Evolutionary conservation across 2,113 vertebrate species (phyloP).

Genomic region (Ornithorhynchus anatinus): DNA sequence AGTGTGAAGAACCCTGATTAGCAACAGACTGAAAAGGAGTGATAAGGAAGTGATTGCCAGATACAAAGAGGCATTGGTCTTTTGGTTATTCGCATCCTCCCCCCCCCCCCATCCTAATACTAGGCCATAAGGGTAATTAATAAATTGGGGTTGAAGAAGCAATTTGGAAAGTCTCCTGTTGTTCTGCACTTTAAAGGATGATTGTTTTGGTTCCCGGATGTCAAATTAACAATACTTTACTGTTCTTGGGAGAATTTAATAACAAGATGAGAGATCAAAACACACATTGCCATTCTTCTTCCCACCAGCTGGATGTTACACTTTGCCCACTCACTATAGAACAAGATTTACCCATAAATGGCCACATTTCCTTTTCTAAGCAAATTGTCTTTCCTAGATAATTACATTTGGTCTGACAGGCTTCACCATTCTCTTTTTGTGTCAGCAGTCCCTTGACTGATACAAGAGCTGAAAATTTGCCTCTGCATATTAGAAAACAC

Average conservation of each 20-base stretch:
- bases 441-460: slow-evolving; percentile 1
- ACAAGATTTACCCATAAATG: neutral
- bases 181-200: too few relatives aligned
- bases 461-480: neutral
- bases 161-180: too few relatives aligned
- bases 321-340: neutral
- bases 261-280: neutral
- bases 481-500: neutral
- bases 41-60: too few relatives aligned
- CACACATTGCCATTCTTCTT: neutral
- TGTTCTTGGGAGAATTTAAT: neutral
- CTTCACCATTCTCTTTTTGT: neutral
- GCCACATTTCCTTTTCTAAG: neutral
- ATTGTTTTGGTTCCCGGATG: too few relatives aligned
- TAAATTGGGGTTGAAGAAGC: too few relatives aligned
- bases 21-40: too few relatives aligned
- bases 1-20: too few relatives aligned
- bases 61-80: too few relatives aligned
- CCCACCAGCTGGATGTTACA: neutral
- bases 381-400: neutral
- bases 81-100: too few relatives aligned
- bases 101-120: too few relatives aligned
- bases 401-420: neutral
- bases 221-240: neutral
- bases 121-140: too few relatives aligned